A percentile compares a stretch with the other conserved stretches of the same genome.
These are phyloP conservation scores for Distichodus sexfasciatus DNA, from an alignment of 2,797 vertebrate species.

Conservation along the genomic window DNA sequence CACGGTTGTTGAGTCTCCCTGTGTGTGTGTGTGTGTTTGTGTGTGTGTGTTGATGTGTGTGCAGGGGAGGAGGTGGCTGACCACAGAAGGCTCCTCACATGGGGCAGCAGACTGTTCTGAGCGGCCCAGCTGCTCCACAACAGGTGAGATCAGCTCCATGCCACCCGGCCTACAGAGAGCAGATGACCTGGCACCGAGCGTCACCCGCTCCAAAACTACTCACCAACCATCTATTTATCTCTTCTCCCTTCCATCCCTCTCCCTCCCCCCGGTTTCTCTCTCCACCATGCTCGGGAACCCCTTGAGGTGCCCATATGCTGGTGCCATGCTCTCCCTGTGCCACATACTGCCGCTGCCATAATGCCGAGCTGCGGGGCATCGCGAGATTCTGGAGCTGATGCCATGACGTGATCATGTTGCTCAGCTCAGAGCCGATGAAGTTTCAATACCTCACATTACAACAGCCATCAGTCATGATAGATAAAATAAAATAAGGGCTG, in stretches of 20 bases:
- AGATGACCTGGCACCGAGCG: too few relatives aligned
- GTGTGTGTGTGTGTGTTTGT: neutral
- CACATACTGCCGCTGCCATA: constrained; percentile 23
- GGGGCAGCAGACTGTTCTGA: constrained; percentile 42
- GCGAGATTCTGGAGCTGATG: constrained; percentile 13
- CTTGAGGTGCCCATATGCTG: constrained; percentile 30
- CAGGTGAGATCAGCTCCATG: constrained; percentile 24
- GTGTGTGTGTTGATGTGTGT: neutral
- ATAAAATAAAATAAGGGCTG: too few relatives aligned
- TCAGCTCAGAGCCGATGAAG: constrained; percentile 41
- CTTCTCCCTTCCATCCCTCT: too few relatives aligned
- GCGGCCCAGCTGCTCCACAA: constrained; percentile 36
- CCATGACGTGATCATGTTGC: constrained; percentile 9
- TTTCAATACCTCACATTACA: too few relatives aligned
- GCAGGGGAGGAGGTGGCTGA: constrained; percentile 4
- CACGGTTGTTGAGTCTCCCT: neutral
- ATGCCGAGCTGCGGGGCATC: constrained; percentile 33
- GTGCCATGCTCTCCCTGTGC: neutral
- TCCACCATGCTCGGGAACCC: neutral
- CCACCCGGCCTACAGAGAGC: constrained; percentile 21
- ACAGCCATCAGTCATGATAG: too few relatives aligned
- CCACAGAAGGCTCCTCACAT: constrained; percentile 27
- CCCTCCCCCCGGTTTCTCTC: too few relatives aligned
- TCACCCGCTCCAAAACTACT: neutral
- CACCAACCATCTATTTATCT: too few relatives aligned